Evolutionary conservation across 2,888 invertebrate species (phyloP), one percentile per base, ranked within the genome.

Genomic region (Slavum lentiscoides): DNA sequence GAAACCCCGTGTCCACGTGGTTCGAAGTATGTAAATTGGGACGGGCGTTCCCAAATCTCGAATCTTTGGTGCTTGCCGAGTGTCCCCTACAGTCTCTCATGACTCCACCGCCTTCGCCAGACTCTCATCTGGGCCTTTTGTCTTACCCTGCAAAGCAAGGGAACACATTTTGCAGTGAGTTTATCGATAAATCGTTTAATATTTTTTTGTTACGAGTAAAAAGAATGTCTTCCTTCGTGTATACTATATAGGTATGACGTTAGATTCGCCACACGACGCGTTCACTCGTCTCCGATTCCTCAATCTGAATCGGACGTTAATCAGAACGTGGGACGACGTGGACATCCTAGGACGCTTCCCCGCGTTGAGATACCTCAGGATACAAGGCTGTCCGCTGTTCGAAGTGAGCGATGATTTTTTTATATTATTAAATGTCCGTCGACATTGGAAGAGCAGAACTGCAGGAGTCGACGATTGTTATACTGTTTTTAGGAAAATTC

Each of bases 251-350:
- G 83, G 82, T 70, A 82, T 76, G 86, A 85, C 82, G 85, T 85
- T 39, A 85, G 90, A 90, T 83, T 89, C 90, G 76, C 88, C 89
- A 0, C 91, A 92, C 85, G 89, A 90, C 84, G 85, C 87, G 84
- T 91, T 89, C 87, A 90, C 91, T 81, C 90, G 90, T 85, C 89
- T 95, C 74, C 91, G 91, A 85, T 92, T 94, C 85, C 89, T 95
- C 82, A 96, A 95, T 87, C 89, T 97, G 83, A 96, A 95, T 87
- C 92, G 93, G 84, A 94, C 95, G 30, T 90, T 92, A 73, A 87
- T 97, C 70, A 89, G 91, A 70, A 92, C 93, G 59, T 96, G 97
- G 96, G 92, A 94, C 84, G 95, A 96, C 85, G 92, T 97, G 82
- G 96, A 97, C 85, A 90, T 92, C 84, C 89, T 97, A 83, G 91